phyloP scores from a whole-genome alignment of 2,113 vertebrate genomes.

The Numida meleagris region DNA sequence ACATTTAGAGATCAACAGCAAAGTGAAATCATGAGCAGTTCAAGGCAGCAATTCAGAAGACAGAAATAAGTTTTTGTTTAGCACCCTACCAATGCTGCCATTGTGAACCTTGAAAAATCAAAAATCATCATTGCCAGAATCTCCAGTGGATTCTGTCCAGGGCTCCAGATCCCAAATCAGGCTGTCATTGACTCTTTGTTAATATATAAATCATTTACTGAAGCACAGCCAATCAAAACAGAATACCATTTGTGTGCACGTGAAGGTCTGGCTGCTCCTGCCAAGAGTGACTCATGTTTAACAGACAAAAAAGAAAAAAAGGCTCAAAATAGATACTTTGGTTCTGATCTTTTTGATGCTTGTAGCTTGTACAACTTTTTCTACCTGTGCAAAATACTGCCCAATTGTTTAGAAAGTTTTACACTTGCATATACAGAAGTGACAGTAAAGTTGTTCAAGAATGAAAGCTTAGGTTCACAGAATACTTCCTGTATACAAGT shows the following conservation, averaged over 20 bases:
- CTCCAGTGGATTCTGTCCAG: constrained; percentile 23
- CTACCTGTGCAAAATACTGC: not conserved
- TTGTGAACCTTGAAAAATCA: constrained; percentile 15
- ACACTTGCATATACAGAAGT: not conserved
- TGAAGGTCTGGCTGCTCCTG: constrained; percentile 22
- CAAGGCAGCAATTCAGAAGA: constrained; percentile 4
- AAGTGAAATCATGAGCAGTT: not conserved
- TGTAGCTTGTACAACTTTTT: not conserved
- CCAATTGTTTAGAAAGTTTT: not conserved
- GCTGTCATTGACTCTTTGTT: constrained; percentile 45
- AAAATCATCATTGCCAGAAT: not conserved
- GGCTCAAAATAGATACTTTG: constrained; percentile 3
- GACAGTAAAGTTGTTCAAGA: not conserved
- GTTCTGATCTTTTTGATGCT: not conserved
- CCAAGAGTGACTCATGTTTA: constrained; percentile 54
- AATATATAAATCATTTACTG: constrained; percentile 64
- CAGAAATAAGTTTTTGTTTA: constrained; percentile 37
- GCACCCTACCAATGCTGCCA: not conserved
- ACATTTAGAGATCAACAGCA: not conserved
- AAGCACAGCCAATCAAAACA: constrained; percentile 61
- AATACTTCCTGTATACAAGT: not conserved
- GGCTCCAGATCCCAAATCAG: constrained; percentile 24
- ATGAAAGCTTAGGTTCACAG: not conserved
- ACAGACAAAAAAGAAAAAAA: constrained; percentile 12
- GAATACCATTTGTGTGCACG: constrained; percentile 36